Base-by-base conservation (phyloP, 2,113 vertebrate species). In the Phalacrocorax aristotelis region DNA sequence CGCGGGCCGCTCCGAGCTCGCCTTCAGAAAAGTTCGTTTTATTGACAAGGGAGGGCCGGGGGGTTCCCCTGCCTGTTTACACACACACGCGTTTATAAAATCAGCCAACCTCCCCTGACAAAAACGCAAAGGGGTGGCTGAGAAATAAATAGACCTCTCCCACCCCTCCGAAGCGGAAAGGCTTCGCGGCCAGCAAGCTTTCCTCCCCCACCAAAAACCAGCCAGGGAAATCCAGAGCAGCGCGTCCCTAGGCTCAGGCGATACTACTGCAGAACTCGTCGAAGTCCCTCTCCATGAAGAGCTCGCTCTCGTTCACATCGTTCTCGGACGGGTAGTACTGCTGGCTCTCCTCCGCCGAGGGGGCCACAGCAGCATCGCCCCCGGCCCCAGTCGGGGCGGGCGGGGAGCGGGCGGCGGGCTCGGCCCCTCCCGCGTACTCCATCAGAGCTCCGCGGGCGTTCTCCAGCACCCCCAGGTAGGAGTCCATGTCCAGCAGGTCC, bases 221-320 rank as follows among this genome's bases (percentile, higher is more conserved):
- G 49, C 21, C 57, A 8, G 42, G 19, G 32, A 9, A 38, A 66
- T 36, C 55, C n/a, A 11, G 19, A 21, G 42, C 23, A 10, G 40
- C 3, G 8, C 14, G 23, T 23, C 71, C 19, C 17, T 8, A 32
- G 54, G 21, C 57, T 94, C 95, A 98, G 68, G 97, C 95, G 75
- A 99, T 97, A 34, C 97, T 96, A 95, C 98, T 98, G 92, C 98
- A 99, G 96, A 99, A 99, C 93, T 99, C 98, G 25, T 98, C 97
- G 87, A 99, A 99, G 98, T 99, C 99, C 76, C 97, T 98, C 92
- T 98, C 98, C 99, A 99, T 99, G 97, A 99, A 99, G 77, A 98
- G 97, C 84, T 99, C 98, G 75, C 98, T 99, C 94, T 99, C 98
- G 49, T 98, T 95, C 79, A 99, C 97, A 90, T 99, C 99, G 84